Conservation (phyloP, 2,797 vertebrate species). For the Lagorchestes hirsutus region DNA sequence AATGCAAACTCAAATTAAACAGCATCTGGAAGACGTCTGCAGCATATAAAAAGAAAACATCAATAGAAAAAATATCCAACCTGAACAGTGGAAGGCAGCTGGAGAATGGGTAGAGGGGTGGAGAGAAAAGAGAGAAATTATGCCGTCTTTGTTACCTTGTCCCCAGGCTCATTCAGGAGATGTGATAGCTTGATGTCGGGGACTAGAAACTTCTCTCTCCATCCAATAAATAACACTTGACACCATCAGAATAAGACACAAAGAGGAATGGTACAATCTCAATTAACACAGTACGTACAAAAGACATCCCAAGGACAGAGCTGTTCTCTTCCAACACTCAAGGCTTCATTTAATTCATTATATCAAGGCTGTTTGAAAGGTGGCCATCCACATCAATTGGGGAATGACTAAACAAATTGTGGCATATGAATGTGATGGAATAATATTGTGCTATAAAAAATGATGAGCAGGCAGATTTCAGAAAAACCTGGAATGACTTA, state of each 20-base stretch:
- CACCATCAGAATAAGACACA: neutral
- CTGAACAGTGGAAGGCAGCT: neutral
- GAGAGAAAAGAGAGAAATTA: neutral
- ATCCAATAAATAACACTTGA: neutral
- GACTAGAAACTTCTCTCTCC: conserved; percentile 11
- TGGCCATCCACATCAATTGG: conserved; percentile 30
- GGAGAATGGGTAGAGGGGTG: neutral
- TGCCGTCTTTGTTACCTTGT: neutral
- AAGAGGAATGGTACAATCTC: neutral
- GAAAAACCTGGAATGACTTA: neutral
- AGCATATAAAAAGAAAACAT: conserved; percentile 43
- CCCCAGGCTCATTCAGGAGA: neutral
- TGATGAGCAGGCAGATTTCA: neutral
- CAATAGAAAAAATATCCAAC: conserved; percentile 56
- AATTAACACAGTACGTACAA: neutral
- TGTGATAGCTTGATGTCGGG: neutral
- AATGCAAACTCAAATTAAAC: conserved; percentile 55
- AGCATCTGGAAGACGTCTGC: conserved; percentile 70
- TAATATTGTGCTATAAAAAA: neutral
- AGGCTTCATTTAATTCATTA: conserved; percentile 31
- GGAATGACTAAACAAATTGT: no score
- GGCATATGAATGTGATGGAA: no score
- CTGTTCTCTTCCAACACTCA: neutral
- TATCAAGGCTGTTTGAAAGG: neutral
- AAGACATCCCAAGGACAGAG: neutral